Evolutionary conservation across 2,797 vertebrate species (phyloP).

Genomic region (Poeciliopsis turneri): DNA sequence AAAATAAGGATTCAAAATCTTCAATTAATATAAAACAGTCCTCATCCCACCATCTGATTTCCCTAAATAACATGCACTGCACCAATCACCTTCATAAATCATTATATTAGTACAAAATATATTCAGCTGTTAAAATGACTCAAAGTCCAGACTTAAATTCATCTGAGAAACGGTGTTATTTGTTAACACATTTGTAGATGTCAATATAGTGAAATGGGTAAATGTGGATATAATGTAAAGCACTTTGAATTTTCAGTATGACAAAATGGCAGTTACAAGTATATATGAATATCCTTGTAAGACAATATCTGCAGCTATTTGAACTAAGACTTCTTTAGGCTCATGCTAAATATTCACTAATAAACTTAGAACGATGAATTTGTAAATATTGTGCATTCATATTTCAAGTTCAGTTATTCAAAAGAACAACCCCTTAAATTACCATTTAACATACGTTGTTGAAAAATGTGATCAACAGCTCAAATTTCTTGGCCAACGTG

Average conservation of each 20-base stretch:
- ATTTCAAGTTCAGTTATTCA: background rate
- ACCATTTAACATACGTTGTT: background rate
- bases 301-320: background rate
- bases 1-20: background rate
- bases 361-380: background rate
- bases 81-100: background rate
- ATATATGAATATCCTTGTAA: background rate
- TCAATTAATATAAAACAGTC: background rate
- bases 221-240: background rate
- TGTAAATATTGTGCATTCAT: background rate
- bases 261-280: background rate
- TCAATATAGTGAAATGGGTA: background rate
- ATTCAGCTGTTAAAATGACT: background rate
- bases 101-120: background rate
- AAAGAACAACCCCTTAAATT: background rate
- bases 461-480: background rate
- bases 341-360: background rate
- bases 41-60: background rate
- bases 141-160: background rate
- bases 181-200: background rate
- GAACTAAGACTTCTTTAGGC: background rate
- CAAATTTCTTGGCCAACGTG: background rate
- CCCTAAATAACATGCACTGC: background rate
- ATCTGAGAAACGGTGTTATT: background rate
- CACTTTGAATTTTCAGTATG: background rate